Evolutionary conservation across 2,113 vertebrate species (phyloP).

Genomic region (Stictonetta naevosa): DNA sequence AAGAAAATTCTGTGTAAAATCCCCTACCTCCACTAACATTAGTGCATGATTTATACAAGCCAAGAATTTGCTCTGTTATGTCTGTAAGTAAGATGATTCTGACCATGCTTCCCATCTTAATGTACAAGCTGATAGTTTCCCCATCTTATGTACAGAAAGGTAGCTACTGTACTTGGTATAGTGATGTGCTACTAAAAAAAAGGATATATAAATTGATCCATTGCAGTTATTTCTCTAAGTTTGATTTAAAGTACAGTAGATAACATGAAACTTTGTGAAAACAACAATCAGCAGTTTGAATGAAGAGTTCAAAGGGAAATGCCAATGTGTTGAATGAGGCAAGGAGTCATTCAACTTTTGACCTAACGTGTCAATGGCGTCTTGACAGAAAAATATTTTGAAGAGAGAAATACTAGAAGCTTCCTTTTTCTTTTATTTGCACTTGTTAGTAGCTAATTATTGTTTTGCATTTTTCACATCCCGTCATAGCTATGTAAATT

Average conservation of each 20-base stretch:
- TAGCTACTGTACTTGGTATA: background rate
- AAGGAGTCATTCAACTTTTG: background rate
- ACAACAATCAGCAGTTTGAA: background rate
- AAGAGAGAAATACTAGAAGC: background rate
- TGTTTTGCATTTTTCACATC: background rate
- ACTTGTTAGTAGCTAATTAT: background rate
- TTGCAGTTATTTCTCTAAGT: background rate
- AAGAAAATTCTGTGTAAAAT: background rate
- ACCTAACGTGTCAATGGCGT: background rate
- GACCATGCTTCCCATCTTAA: background rate
- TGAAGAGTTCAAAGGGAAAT: background rate
- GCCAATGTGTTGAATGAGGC: background rate
- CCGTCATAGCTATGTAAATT: background rate
- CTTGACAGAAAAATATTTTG: background rate
- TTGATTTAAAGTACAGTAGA: background rate
- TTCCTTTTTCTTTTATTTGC: background rate
- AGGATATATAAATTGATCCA: background rate
- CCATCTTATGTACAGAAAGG: background rate
- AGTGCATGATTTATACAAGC: background rate
- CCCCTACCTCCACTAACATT: background rate
- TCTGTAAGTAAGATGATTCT: background rate
- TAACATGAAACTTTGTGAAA: background rate
- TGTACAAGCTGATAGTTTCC: background rate
- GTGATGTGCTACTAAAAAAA: background rate
- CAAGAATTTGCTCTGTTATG: background rate